Conservation (phyloP, 2,113 vertebrate species). For the Lepus timidus region DNA sequence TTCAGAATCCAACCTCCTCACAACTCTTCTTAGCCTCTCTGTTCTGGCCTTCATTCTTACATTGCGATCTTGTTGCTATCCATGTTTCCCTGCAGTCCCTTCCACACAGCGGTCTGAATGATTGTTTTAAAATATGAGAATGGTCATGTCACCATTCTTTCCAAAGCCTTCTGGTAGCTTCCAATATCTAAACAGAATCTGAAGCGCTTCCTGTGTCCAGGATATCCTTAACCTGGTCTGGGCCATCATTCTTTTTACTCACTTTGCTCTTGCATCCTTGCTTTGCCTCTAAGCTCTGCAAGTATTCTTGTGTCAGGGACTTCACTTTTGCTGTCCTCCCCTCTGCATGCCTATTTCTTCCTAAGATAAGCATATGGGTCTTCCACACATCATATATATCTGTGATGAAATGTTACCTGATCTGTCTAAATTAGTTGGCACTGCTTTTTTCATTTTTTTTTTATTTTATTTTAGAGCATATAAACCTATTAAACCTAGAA, state of each 20-base stretch:
- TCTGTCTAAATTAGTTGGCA: conserved; percentile 1
- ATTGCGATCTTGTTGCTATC: neutral
- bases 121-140: neutral
- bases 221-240: neutral
- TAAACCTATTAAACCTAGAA: neutral
- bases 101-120: neutral
- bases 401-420: neutral
- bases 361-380: neutral
- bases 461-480: neutral
- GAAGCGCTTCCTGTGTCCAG: neutral
- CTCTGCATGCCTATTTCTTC: neutral
- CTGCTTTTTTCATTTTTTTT: neutral
- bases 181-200: neutral
- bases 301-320: neutral
- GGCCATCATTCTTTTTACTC: neutral
- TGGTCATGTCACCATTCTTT: neutral
- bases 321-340: neutral
- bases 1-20: neutral
- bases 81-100: neutral
- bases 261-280: neutral
- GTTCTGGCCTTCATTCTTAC: neutral
- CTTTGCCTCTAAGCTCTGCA: neutral
- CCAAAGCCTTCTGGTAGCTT: neutral
- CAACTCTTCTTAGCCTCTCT: neutral
- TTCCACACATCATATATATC: neutral